Percentiles rank a stretch among this genome's conserved stretches.
These are phyloP conservation scores for Cyrtorhinus lividipennis DNA, from an alignment of 1,140 invertebrate species.

Conservation along the genomic window DNA sequence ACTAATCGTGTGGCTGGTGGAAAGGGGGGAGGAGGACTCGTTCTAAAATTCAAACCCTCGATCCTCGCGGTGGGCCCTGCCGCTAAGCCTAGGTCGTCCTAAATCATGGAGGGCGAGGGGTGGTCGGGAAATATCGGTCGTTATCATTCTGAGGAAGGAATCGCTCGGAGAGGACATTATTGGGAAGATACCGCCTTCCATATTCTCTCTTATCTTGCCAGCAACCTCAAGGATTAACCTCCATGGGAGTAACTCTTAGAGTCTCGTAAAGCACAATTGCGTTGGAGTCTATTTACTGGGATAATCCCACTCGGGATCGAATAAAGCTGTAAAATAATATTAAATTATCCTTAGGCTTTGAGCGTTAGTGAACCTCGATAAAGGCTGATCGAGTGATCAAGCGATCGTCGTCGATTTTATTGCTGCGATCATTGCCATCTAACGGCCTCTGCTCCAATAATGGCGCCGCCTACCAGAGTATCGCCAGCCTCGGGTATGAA, in stretches of 20 bases:
- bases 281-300: not conserved
- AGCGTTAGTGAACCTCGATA: too few relatives aligned
- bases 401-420: too few relatives aligned
- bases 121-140: not conserved
- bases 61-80: not conserved
- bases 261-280: not conserved
- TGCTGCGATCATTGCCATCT: too few relatives aligned
- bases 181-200: not conserved
- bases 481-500: too few relatives aligned
- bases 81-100: not conserved
- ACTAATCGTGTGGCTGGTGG: not conserved
- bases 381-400: too few relatives aligned
- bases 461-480: too few relatives aligned
- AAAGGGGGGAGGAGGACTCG: not conserved
- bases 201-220: not conserved
- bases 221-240: not conserved
- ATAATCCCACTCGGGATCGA: not conserved
- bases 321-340: not conserved
- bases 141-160: not conserved
- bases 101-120: not conserved
- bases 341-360: too few relatives aligned
- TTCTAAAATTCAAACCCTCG: not conserved
- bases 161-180: not conserved
- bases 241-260: not conserved
- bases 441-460: too few relatives aligned